Evolutionary conservation across 2,113 vertebrate species (phyloP).

Genomic region (Nannospalax galili): DNA sequence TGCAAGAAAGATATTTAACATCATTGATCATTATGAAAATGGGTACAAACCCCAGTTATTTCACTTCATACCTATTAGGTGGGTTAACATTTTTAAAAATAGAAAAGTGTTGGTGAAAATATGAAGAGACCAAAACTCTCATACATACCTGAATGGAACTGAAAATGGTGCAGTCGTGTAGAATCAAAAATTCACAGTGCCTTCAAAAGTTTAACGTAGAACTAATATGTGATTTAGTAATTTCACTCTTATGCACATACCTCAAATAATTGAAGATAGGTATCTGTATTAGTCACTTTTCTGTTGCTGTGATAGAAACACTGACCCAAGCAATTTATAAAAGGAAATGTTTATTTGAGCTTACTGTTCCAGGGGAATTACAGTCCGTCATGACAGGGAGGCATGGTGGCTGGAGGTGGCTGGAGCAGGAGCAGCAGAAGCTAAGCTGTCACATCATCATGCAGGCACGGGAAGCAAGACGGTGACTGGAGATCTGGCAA

Average conservation of each 20-base stretch:
- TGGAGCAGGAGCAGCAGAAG: no score
- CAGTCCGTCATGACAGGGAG: no score
- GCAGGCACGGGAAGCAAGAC: no score
- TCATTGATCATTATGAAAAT: constrained; percentile 17
- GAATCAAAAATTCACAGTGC: background rate
- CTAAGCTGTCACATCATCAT: no score
- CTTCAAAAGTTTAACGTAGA: background rate
- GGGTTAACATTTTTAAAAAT: constrained; percentile 26
- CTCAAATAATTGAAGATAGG: background rate
- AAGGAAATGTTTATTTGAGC: no score
- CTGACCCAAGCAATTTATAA: no score
- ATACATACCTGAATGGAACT: background rate
- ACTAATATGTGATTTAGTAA: background rate
- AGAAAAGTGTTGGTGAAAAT: background rate
- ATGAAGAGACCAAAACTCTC: background rate
- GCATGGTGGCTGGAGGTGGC: no score
- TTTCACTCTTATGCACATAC: background rate
- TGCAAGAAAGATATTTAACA: background rate
- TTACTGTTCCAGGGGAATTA: no score
- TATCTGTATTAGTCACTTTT: no score
- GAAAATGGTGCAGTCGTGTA: background rate
- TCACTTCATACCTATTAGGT: background rate
- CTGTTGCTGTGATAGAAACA: no score
- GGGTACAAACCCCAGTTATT: constrained; percentile 13
- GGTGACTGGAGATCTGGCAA: no score